Conservation (phyloP, 2,797 vertebrate genomes). For the Aphelocoma californica region DNA sequence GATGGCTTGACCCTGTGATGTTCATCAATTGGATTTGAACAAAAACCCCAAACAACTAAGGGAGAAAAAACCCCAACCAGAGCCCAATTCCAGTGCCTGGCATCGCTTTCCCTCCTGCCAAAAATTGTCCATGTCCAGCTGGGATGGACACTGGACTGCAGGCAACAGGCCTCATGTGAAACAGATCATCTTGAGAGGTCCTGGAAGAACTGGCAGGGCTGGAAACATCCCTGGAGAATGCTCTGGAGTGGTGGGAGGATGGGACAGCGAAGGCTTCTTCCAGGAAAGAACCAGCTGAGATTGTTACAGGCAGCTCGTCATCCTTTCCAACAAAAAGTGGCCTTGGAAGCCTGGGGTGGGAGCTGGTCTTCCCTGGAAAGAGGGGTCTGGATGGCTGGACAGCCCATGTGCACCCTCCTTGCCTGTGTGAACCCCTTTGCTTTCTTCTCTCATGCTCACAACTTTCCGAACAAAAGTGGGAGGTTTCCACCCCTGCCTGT, state of each 20-base stretch:
- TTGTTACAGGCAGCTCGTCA: not conserved
- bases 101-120: rapidly evolving
- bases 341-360: not conserved
- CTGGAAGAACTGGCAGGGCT: not conserved
- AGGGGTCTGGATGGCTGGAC: not conserved
- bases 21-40: not conserved
- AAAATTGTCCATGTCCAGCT: not conserved
- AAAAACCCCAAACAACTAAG: rapidly evolving
- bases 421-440: not conserved
- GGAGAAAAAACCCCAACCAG: rapidly evolving
- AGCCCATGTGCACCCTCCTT: not conserved
- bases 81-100: not conserved
- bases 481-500: not conserved
- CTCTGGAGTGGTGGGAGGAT: not conserved
- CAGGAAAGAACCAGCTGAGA: not conserved
- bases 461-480: not conserved
- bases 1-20: not conserved
- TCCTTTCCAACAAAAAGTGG: not conserved
- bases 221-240: not conserved
- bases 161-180: not conserved
- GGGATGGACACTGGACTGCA: not conserved
- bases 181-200: not conserved
- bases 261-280: not conserved
- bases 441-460: not conserved
- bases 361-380: not conserved